Percentiles rank a stretch among this genome's conserved stretches.
Conservation (phyloP, 2,888 invertebrate genomes). For the Trachelus troglodyta region DNA sequence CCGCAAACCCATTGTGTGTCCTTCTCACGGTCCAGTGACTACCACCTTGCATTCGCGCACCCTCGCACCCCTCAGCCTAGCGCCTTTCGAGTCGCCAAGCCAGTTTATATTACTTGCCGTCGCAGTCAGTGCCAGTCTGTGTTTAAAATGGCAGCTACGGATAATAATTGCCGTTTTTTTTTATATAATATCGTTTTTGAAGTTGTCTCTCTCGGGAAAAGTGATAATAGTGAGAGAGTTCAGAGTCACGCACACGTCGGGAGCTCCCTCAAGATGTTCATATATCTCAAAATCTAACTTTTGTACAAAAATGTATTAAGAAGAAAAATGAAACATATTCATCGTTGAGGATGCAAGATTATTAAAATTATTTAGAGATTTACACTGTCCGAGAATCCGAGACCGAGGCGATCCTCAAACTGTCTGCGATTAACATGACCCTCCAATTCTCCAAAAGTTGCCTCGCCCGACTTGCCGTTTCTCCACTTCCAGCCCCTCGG, state of each 20-base stretch:
- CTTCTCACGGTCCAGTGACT: constrained; percentile 7
- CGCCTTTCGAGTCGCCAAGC: constrained; percentile 38
- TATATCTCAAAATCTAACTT: no score
- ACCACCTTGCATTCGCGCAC: constrained; percentile 13
- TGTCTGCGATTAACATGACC: constrained; percentile 39
- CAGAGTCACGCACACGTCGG: no score
- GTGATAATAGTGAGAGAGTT: no score
- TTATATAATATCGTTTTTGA: constrained; percentile 56
- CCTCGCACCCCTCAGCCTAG: constrained; percentile 12
- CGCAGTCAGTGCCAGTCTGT: constrained; percentile 29
- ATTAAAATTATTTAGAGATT: neutral
- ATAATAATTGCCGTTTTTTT: constrained; percentile 59
- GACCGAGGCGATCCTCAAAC: constrained; percentile 34
- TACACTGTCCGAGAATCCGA: constrained; percentile 24
- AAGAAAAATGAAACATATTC: no score
- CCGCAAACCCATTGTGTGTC: constrained; percentile 51
- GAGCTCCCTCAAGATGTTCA: no score
- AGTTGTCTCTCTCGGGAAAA: constrained; percentile 14
- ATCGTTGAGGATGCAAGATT: no score
- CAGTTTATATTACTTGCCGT: constrained; percentile 56
- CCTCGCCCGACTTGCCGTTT: no score
- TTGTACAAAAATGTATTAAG: no score
- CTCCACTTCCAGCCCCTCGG: no score
- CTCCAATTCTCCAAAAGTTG: no score
- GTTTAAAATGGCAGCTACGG: constrained; percentile 58